Conservation (phyloP, 2,113 vertebrate species). For the Solea solea region DNA sequence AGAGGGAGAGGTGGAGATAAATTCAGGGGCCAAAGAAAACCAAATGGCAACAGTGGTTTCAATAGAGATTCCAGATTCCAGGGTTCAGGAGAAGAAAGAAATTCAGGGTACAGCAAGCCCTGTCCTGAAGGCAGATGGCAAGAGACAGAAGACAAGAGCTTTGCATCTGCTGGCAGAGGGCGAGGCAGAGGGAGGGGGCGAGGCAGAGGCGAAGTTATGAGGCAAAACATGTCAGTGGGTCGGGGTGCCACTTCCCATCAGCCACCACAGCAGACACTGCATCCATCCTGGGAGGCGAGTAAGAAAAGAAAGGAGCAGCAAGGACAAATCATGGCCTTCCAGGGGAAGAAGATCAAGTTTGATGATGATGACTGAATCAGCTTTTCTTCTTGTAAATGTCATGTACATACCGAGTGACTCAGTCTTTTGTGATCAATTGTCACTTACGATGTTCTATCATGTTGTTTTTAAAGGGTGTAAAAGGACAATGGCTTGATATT, state of each 20-base stretch:
- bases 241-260: slow-evolving; percentile 51
- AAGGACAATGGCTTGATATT: neutral
- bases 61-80: slow-evolving; percentile 46
- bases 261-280: slow-evolving; percentile 82
- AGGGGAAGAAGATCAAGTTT: slow-evolving; percentile 97
- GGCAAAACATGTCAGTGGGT: slow-evolving; percentile 31
- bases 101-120: slow-evolving; percentile 22
- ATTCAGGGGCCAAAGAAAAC: slow-evolving; percentile 30
- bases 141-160: neutral
- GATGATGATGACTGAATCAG: slow-evolving; percentile 78
- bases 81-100: slow-evolving; percentile 2
- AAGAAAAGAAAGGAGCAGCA: slow-evolving; percentile 89
- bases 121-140: neutral
- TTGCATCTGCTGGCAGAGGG: slow-evolving; percentile 21
- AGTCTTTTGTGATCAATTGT: neutral
- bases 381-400: neutral
- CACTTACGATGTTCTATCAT: neutral
- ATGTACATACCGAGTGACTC: neutral
- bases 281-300: slow-evolving; percentile 99
- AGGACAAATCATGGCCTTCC: slow-evolving; percentile 90
- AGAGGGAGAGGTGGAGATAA: slow-evolving; percentile 33
- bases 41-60: neutral
- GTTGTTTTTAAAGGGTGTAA: neutral
- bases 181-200: slow-evolving; percentile 23
- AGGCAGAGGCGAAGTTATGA: slow-evolving; percentile 8